Evolutionary conservation across 2,888 invertebrate species (phyloP).

Genomic region (Drosophila quinaria): DNA sequence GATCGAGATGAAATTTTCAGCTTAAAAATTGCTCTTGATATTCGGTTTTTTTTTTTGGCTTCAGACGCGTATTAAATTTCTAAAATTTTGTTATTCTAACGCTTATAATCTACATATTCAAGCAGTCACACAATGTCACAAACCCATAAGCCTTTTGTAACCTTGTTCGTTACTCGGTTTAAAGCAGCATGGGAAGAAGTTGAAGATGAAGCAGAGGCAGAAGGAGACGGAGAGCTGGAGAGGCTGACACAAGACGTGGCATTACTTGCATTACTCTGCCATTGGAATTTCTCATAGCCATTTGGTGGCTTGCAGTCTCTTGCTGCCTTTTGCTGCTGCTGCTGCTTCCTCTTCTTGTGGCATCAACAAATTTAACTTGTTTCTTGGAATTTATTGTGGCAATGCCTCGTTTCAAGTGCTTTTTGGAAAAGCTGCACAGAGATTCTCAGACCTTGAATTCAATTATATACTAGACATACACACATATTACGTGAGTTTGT

Average conservation of each 20-base stretch:
- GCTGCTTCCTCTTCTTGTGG: constrained; percentile 17
- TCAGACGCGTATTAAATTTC: too few relatives aligned
- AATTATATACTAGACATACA: constrained; percentile 44
- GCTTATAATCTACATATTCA: background rate
- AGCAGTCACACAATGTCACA: background rate
- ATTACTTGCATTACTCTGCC: constrained; percentile 72
- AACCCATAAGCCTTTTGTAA: background rate
- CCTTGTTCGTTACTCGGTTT: background rate
- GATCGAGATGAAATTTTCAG: too few relatives aligned
- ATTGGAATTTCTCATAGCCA: constrained; percentile 68
- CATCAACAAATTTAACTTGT: constrained; percentile 68
- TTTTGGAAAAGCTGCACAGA: constrained; percentile 54
- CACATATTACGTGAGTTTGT: constrained; percentile 39
- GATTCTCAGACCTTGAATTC: constrained; percentile 68
- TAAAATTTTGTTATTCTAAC: background rate
- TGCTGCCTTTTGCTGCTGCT: constrained; percentile 1
- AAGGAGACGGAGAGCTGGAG: constrained; percentile 20
- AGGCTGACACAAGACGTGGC: constrained; percentile 33
- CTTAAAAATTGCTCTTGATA: too few relatives aligned
- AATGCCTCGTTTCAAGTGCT: constrained; percentile 60
- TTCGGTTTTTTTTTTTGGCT: too few relatives aligned
- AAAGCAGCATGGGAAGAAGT: constrained; percentile 7
- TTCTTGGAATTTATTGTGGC: constrained; percentile 62
- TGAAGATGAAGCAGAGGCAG: background rate
- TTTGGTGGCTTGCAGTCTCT: constrained; percentile 13